Evolutionary conservation across 2,113 vertebrate genomes (phyloP).

Genomic region (Actenoides lindsayi): DNA sequence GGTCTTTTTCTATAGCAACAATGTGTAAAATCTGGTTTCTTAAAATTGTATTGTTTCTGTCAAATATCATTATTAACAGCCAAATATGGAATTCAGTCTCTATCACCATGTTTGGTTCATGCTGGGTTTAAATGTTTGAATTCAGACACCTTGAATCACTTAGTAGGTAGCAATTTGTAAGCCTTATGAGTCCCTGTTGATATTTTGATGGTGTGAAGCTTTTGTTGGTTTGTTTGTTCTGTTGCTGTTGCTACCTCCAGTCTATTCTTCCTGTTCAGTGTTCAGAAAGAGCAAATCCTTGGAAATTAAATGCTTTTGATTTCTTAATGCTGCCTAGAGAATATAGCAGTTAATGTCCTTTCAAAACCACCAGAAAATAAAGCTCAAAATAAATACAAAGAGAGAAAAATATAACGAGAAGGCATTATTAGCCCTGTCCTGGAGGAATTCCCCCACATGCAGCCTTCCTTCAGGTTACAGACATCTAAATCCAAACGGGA

Average conservation of each 20-base stretch:
- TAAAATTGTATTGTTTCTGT: neutral
- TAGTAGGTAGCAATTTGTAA: neutral
- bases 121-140: neutral
- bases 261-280: neutral
- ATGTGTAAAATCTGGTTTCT: neutral
- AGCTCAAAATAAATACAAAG: neutral
- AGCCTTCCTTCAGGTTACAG: neutral
- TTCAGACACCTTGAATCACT: constrained; percentile 7
- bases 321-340: neutral
- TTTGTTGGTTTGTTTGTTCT: neutral
- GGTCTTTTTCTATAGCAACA: neutral
- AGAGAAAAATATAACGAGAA: neutral
- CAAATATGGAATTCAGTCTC: neutral
- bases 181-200: constrained; percentile 14
- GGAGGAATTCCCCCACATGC: neutral
- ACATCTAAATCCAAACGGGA: neutral
- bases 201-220: neutral
- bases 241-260: neutral
- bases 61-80: neutral
- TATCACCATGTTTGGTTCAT: neutral
- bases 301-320: neutral
- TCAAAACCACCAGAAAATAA: neutral
- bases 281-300: constrained; percentile 1
- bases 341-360: neutral
- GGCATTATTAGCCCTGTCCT: neutral